phyloP scores from a whole-genome alignment of 2,113 vertebrate species.

The Eretmochelys imbricata region DNA sequence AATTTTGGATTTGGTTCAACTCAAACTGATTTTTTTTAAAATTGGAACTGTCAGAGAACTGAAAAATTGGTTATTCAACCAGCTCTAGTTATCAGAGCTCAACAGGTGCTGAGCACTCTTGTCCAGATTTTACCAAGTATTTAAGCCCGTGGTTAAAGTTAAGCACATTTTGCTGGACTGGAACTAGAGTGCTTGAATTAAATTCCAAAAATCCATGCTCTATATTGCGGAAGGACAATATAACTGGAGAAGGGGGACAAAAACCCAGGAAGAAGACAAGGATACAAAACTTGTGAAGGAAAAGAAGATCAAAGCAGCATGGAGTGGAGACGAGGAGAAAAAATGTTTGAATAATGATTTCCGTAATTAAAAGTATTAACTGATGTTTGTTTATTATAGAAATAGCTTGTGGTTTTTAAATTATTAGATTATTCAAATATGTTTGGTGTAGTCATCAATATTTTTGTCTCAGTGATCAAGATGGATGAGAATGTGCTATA shows the following conservation, averaged over 20 bases:
- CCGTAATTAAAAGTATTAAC: neutral
- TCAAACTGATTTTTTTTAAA: too few species aligned
- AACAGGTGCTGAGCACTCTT: neutral
- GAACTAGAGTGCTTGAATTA: neutral
- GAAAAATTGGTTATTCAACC: neutral
- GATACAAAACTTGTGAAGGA: neutral
- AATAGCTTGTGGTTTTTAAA: neutral
- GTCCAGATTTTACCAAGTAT: neutral
- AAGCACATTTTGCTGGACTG: neutral
- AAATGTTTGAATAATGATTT: neutral
- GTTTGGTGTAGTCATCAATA: neutral
- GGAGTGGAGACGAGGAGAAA: neutral
- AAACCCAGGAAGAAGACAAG: neutral
- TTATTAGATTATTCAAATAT: neutral
- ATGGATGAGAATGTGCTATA: neutral
- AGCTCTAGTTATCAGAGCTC: neutral
- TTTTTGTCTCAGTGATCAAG: neutral
- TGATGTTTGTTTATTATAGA: neutral
- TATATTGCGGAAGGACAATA: neutral
- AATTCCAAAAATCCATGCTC: neutral
- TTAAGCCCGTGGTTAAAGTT: fast-evolving
- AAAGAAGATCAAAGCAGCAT: neutral
- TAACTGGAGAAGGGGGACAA: fast-evolving
- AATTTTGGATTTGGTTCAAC: neutral
- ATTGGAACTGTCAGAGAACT: fast-evolving